phyloP scores from a whole-genome alignment of 2,797 vertebrate genomes.

The Salmo trutta region DNA sequence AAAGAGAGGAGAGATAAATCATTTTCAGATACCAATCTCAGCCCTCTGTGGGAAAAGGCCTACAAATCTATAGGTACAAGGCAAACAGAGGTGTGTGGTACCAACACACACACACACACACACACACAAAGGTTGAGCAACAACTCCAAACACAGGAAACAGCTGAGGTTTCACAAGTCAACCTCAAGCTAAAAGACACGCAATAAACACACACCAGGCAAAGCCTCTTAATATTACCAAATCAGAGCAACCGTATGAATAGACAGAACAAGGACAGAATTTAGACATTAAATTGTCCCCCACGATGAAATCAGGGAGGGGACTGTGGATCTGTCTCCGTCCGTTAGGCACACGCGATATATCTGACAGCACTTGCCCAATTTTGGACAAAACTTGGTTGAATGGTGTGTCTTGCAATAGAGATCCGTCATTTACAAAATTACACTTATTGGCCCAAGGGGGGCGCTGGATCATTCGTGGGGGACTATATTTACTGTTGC shows the following conservation, averaged over 20 bases:
- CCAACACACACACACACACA: neutral
- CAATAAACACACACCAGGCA: neutral
- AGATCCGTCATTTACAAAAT: no score
- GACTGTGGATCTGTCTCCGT: no score
- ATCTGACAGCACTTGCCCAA: no score
- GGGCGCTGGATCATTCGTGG: no score
- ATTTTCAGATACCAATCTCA: neutral
- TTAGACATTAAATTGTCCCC: no score
- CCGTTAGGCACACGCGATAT: no score
- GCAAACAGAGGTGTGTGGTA: neutral
- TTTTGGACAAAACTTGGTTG: no score
- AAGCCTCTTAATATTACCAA: neutral
- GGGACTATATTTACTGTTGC: no score
- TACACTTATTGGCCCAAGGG: no score
- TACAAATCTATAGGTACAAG: neutral
- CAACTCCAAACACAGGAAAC: neutral
- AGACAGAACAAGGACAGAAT: neutral
- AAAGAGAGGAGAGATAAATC: slow-evolving; percentile 2
- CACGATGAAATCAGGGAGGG: no score
- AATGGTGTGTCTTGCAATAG: no score
- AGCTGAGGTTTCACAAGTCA: neutral
- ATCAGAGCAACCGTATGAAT: neutral
- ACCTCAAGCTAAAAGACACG: neutral
- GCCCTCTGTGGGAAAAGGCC: neutral
- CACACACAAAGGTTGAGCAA: neutral